Evolutionary conservation across 64 coral and sea anemone genomes (phyloP).

Genomic region (Porites australiensis): DNA sequence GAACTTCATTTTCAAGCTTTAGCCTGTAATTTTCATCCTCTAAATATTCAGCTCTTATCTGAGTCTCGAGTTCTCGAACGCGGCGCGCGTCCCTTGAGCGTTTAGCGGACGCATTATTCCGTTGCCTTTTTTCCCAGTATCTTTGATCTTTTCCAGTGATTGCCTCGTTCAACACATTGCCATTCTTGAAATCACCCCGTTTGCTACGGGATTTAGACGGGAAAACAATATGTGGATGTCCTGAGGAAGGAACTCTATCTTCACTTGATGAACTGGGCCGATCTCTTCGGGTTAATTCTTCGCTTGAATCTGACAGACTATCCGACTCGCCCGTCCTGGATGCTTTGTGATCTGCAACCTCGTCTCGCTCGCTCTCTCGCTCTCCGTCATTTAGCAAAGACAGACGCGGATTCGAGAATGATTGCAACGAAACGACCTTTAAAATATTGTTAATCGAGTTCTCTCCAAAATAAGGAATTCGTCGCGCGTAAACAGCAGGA

Average conservation of each 20-base stretch:
- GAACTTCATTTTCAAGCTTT: conserved; percentile 80
- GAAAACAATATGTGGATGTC: not conserved
- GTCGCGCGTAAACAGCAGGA: conserved; percentile 58
- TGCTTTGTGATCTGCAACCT: conserved; percentile 15
- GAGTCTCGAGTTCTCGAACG: conserved; percentile 94
- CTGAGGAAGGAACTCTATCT: conserved; percentile 1
- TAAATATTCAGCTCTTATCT: conserved; percentile 89
- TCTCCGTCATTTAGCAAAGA: conserved; percentile 45
- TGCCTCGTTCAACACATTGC: conserved; percentile 1
- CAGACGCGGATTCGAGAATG: conserved; percentile 79
- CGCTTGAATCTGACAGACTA: conserved; percentile 45
- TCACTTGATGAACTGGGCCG: conserved; percentile 43
- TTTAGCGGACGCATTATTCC: conserved; percentile 94
- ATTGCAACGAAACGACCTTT: conserved; percentile 92
- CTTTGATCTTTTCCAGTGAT: conserved; percentile 76
- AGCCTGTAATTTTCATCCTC: conserved; percentile 91
- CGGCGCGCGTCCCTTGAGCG: conserved; percentile 86
- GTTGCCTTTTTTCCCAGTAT: conserved; percentile 91
- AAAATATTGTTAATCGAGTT: conserved; percentile 93
- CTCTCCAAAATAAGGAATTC: conserved; percentile 68
- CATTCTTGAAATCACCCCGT: conserved; percentile 57
- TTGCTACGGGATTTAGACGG: conserved; percentile 60
- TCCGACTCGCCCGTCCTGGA: conserved; percentile 21
- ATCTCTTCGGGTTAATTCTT: conserved; percentile 38
- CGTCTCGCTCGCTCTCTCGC: conserved; percentile 42